phyloP scores from a whole-genome alignment of 1,140 invertebrate species.

The Goniozus legneri region DNA sequence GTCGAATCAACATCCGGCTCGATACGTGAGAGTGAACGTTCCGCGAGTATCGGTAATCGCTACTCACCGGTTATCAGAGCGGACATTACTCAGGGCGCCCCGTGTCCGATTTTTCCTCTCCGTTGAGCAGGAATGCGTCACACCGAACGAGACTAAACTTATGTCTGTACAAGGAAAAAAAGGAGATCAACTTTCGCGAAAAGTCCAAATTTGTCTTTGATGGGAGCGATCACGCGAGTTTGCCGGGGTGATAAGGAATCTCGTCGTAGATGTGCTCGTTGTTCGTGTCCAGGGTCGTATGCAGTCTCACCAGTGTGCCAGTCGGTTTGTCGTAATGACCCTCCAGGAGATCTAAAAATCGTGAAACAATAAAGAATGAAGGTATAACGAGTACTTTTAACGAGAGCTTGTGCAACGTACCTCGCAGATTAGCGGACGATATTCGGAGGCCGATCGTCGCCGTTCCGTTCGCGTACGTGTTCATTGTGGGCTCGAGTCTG shows the following conservation, averaged over 20 bases:
- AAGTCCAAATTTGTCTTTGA: no score
- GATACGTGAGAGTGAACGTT: no score
- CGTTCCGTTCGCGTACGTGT: conserved; percentile 40
- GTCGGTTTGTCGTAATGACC: conserved; percentile 49
- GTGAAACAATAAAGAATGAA: no score
- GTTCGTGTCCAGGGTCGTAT: conserved; percentile 24
- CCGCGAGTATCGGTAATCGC: no score
- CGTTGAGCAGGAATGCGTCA: no score
- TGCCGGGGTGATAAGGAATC: conserved; percentile 39
- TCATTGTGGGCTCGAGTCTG: conserved; percentile 17
- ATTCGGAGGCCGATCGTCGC: conserved; percentile 42
- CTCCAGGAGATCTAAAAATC: conserved; percentile 40
- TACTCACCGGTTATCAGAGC: no score
- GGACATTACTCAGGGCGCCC: no score
- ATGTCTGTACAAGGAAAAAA: no score
- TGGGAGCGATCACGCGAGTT: conserved; percentile 28
- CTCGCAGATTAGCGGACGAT: conserved; percentile 36
- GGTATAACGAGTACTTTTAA: conserved; percentile 2
- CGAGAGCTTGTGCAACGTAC: conserved; percentile 19
- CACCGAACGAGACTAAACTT: no score
- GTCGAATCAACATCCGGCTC: no score
- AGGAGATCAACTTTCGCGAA: no score
- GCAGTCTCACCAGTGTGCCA: conserved; percentile 17
- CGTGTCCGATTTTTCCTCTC: no score
- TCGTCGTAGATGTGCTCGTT: conserved; percentile 49